Percentiles rank a stretch among this genome's conserved stretches.
Evolutionary conservation across 2,888 invertebrate genomes (phyloP).

Genomic region (Acanthosoma haemorrhoidale): DNA sequence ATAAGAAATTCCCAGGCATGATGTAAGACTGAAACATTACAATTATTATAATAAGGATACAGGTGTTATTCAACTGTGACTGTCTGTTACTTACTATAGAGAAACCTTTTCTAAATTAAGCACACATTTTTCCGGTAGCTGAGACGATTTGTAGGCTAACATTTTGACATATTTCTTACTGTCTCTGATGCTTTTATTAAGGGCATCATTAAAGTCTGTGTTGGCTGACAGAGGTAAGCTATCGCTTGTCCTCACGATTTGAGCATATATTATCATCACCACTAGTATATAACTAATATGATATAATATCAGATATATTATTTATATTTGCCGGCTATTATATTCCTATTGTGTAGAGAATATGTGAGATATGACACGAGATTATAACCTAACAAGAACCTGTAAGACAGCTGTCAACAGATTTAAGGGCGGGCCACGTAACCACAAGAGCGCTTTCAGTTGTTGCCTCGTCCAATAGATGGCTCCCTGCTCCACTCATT

Average conservation of each 20-base stretch:
- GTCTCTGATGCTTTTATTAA: slow-evolving; percentile 44
- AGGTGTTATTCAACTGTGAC: background rate
- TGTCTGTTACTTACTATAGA: slow-evolving; percentile 46
- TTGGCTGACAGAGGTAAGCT: slow-evolving; percentile 46
- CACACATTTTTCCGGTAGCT: slow-evolving; percentile 46
- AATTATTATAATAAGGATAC: background rate
- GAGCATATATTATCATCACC: slow-evolving; percentile 44
- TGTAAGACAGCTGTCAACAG: slow-evolving; percentile 3
- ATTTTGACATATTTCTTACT: slow-evolving; percentile 45
- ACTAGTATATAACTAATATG: background rate
- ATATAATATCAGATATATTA: background rate
- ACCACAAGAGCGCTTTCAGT: background rate
- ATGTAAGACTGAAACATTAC: slow-evolving; percentile 44
- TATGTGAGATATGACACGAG: background rate
- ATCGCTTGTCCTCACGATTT: slow-evolving; percentile 45
- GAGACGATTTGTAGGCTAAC: slow-evolving; percentile 44
- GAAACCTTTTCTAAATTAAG: slow-evolving; percentile 44
- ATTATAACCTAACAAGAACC: slow-evolving; percentile 8
- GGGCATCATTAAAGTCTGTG: slow-evolving; percentile 45
- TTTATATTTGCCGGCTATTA: no score
- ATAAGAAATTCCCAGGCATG: slow-evolving; percentile 45
- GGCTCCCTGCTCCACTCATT: no score
- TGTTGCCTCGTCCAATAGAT: background rate
- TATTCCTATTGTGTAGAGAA: no score
- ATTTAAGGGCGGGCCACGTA: slow-evolving; percentile 4